Conservation (phyloP, 2,888 invertebrate species). For the Polydrusus cervinus region DNA sequence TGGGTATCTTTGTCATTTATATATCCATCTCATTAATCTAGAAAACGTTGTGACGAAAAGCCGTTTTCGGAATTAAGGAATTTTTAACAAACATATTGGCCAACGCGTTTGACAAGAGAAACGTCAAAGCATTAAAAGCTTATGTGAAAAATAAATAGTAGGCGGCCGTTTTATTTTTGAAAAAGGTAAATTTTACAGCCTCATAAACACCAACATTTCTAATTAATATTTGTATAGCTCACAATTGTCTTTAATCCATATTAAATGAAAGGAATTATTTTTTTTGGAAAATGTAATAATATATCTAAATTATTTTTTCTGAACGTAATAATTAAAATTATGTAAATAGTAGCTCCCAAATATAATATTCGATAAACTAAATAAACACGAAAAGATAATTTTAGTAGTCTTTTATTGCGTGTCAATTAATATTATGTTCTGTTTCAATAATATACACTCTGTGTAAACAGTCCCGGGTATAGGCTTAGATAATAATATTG, state of each 20-base stretch:
- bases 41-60: no score
- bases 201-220: not conserved
- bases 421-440: constrained; percentile 5
- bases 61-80: no score
- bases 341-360: not conserved
- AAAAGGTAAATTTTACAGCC: no score
- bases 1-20: no score
- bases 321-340: not conserved
- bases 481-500: no score
- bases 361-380: constrained; percentile 1
- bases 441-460: not conserved
- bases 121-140: no score
- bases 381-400: constrained; percentile 3
- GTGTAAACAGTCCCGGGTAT: no score
- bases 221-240: not conserved
- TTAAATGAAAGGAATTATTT: not conserved
- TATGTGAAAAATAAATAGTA: no score
- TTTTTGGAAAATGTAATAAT: not conserved
- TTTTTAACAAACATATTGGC: no score
- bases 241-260: not conserved
- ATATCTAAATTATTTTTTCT: not conserved
- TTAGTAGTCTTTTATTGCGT: not conserved
- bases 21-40: no score
- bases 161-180: no score
- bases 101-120: no score